Evolutionary conservation across 2,888 invertebrate species (phyloP).

Genomic region (Phalera bucephala): DNA sequence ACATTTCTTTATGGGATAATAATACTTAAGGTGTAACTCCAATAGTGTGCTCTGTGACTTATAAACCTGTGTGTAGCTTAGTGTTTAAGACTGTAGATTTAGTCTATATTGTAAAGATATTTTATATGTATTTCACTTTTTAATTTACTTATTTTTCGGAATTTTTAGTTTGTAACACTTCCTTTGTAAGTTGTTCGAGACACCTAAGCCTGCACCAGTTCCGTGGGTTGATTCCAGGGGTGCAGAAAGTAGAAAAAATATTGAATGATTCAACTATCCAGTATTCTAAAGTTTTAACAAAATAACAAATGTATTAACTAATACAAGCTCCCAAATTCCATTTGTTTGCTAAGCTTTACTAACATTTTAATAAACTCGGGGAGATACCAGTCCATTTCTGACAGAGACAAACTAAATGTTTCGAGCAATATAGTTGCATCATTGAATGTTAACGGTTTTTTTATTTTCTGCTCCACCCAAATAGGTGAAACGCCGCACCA

Average conservation of each 20-base stretch:
- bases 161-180: slow-evolving; percentile 52
- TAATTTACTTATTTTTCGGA: slow-evolving; percentile 38
- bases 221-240: slow-evolving; percentile 52
- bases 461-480: slow-evolving; percentile 75
- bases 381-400: slow-evolving; percentile 25
- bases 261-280: slow-evolving; percentile 80
- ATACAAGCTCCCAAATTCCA: slow-evolving; percentile 33
- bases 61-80: too few relatives aligned
- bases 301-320: slow-evolving; percentile 31
- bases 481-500: slow-evolving; percentile 93
- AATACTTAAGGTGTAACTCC: too few relatives aligned
- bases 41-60: too few relatives aligned
- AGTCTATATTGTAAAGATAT: too few relatives aligned
- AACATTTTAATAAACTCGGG: slow-evolving; percentile 28
- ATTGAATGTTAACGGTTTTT: slow-evolving; percentile 78
- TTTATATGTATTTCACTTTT: too few relatives aligned
- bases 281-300: slow-evolving; percentile 19
- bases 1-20: too few relatives aligned
- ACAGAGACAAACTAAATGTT: slow-evolving; percentile 50
- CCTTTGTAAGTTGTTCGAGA: slow-evolving; percentile 38
- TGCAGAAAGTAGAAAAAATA: slow-evolving; percentile 72
- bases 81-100: too few relatives aligned
- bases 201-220: slow-evolving; percentile 71
- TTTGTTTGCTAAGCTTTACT: slow-evolving; percentile 24
- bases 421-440: slow-evolving; percentile 74